Percentiles rank a stretch among this genome's conserved stretches.
These are phyloP conservation scores for Heliconius eleuchia DNA, from an alignment of 1,140 invertebrate genomes.

Conservation along the genomic window DNA sequence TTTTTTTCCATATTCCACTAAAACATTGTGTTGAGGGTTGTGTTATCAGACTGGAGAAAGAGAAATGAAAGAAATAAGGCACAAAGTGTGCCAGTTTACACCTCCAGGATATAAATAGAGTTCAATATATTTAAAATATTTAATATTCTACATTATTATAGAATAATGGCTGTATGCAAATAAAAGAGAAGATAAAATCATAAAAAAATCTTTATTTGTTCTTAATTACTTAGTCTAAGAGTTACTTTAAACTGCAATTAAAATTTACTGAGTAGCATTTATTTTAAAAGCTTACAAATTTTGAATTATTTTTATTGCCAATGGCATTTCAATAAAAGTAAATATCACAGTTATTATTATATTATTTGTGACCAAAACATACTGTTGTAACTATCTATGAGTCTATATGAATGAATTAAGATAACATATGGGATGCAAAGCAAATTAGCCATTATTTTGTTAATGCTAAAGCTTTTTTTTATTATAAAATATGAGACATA, in stretches of 20 bases:
- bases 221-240: slow-evolving; percentile 34
- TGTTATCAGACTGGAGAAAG: too few relatives aligned
- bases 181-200: slow-evolving; percentile 7
- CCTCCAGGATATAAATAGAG: too few relatives aligned
- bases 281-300: slow-evolving; percentile 64
- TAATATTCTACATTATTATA: neutral
- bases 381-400: slow-evolving; percentile 47
- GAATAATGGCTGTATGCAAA: neutral
- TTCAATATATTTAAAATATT: too few relatives aligned
- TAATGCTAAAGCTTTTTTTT: slow-evolving; percentile 26
- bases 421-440: slow-evolving; percentile 3
- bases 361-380: slow-evolving; percentile 69
- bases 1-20: too few relatives aligned
- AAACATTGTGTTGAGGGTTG: too few relatives aligned
- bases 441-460: neutral
- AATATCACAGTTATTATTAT: slow-evolving; percentile 81
- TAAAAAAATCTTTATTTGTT: slow-evolving; percentile 38
- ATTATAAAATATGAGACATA: slow-evolving; percentile 26
- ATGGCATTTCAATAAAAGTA: slow-evolving; percentile 73
- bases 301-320: slow-evolving; percentile 74
- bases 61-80: too few relatives aligned
- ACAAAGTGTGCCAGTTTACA: too few relatives aligned
- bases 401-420: slow-evolving; percentile 22
- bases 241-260: slow-evolving; percentile 57
- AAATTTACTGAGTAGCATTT: slow-evolving; percentile 55